Evolutionary conservation across 35 echinoderm and acorn worm genomes (phyloP).

Genomic region (Ophioderma brevispina): DNA sequence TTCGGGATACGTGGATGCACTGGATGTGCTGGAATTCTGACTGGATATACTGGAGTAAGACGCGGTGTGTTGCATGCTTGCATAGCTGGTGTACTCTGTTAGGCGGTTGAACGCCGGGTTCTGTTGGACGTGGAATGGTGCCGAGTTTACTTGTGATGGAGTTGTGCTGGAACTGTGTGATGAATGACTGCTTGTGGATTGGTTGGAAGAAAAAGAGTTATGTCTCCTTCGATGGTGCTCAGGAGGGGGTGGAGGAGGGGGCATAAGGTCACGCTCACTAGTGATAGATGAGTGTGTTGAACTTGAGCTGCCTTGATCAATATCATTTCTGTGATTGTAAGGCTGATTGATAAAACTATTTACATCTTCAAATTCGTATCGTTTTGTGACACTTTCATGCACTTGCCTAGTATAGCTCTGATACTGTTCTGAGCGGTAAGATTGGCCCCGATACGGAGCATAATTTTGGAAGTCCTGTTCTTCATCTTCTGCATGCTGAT

Average conservation of each 20-base stretch:
- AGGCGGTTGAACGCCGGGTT: slow-evolving; percentile 9
- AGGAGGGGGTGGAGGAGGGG: not conserved
- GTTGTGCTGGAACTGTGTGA: slow-evolving; percentile 46
- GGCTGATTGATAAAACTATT: slow-evolving; percentile 55
- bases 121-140: slow-evolving; percentile 32
- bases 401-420: slow-evolving; percentile 49
- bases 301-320: not conserved
- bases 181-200: slow-evolving; percentile 77
- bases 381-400: slow-evolving; percentile 21
- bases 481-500: slow-evolving; percentile 34
- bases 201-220: slow-evolving; percentile 76
- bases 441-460: slow-evolving; percentile 46
- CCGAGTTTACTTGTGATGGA: slow-evolving; percentile 24
- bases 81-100: slow-evolving; percentile 44
- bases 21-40: slow-evolving; percentile 34
- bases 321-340: slow-evolving; percentile 1
- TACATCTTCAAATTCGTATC: slow-evolving; percentile 53
- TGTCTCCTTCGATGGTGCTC: slow-evolving; percentile 55
- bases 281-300: not conserved
- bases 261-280: not conserved
- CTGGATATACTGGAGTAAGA: slow-evolving; percentile 49
- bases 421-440: slow-evolving; percentile 66
- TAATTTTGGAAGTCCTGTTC: slow-evolving; percentile 20
- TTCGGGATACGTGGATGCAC: slow-evolving; percentile 28
- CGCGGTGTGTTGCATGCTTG: slow-evolving; percentile 38